phyloP scores from a whole-genome alignment of 2,888 invertebrate species.

The Drosophila silvestris region DNA sequence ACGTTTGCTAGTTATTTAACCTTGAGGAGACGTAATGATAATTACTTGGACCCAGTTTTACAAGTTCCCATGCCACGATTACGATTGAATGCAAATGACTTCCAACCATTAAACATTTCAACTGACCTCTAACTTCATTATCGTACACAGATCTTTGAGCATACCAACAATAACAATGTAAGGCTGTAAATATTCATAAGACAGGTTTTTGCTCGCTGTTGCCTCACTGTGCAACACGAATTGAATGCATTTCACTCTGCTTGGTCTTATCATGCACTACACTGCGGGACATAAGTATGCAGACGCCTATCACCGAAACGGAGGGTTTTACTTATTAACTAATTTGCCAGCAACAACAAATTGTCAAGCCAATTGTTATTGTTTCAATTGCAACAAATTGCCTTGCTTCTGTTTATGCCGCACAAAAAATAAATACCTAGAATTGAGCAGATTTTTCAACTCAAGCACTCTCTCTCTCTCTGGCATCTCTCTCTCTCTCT shows the following conservation, averaged over 20 bases:
- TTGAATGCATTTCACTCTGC: constrained; percentile 49
- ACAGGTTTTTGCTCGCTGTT: constrained; percentile 22
- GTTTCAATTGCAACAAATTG: constrained; percentile 81
- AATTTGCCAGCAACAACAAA: constrained; percentile 74
- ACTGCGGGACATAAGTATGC: constrained; percentile 23
- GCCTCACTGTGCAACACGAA: constrained; percentile 26
- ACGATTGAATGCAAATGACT: constrained; percentile 55
- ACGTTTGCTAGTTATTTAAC: neutral
- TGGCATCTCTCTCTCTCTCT: constrained; percentile 7
- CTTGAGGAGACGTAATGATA: constrained; percentile 33
- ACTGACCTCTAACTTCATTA: constrained; percentile 40
- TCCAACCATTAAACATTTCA: constrained; percentile 25
- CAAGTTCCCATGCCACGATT: constrained; percentile 49
- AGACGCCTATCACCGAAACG: constrained; percentile 28
- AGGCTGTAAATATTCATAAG: constrained; percentile 20
- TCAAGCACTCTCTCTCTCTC: constrained; percentile 38
- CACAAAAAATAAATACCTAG: constrained; percentile 8
- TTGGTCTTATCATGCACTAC: constrained; percentile 26
- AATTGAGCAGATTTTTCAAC: constrained; percentile 37
- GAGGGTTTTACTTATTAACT: constrained; percentile 68
- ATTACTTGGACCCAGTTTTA: constrained; percentile 26
- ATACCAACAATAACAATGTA: constrained; percentile 12
- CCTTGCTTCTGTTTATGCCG: constrained; percentile 35
- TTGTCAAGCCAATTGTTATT: constrained; percentile 74
- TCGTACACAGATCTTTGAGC: constrained; percentile 35